These are phyloP conservation scores for Lordiphosa andalusiaca DNA, from an alignment of 2,888 invertebrate species.

Conservation along the genomic window DNA sequence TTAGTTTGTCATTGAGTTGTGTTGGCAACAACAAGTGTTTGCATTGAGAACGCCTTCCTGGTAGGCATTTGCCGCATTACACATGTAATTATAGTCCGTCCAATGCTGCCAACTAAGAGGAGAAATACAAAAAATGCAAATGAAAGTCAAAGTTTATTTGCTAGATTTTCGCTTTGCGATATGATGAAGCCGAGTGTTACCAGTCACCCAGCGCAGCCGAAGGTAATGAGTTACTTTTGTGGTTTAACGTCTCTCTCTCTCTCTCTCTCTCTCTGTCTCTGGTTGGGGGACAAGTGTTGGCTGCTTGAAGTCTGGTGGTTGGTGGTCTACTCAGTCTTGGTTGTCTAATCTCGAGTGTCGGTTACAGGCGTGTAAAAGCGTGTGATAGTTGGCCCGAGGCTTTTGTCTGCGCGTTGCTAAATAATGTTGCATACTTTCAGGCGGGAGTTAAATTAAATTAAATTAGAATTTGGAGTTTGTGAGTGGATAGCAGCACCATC, in stretches of 20 bases:
- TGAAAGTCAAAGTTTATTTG: constrained; percentile 73
- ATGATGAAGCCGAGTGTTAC: constrained; percentile 17
- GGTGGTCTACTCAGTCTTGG: constrained; percentile 4
- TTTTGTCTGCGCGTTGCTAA: background rate
- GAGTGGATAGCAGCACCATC: background rate
- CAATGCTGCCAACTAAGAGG: constrained; percentile 23
- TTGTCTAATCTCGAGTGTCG: too few species aligned
- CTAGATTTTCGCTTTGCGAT: constrained; percentile 64
- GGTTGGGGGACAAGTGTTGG: constrained; percentile 23
- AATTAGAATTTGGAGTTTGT: constrained; percentile 4
- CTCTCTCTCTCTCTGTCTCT: too few species aligned
- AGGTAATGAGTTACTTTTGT: constrained; percentile 25
- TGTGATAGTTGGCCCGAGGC: background rate
- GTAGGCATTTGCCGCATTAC: constrained; percentile 36
- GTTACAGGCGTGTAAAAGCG: too few species aligned
- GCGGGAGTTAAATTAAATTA: constrained; percentile 8
- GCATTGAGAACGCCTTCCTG: constrained; percentile 19
- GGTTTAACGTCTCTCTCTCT: constrained; percentile 4
- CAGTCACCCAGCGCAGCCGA: constrained; percentile 28
- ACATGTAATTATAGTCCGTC: constrained; percentile 53
- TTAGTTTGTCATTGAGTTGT: constrained; percentile 44
- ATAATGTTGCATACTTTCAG: constrained; percentile 32
- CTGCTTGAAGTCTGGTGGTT: constrained; percentile 5
- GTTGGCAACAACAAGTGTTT: constrained; percentile 43
- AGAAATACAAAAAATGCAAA: constrained; percentile 52